These are phyloP conservation scores for Kryptopterus vitreolus DNA, from an alignment of 2,797 vertebrate genomes.

Conservation along the genomic window DNA sequence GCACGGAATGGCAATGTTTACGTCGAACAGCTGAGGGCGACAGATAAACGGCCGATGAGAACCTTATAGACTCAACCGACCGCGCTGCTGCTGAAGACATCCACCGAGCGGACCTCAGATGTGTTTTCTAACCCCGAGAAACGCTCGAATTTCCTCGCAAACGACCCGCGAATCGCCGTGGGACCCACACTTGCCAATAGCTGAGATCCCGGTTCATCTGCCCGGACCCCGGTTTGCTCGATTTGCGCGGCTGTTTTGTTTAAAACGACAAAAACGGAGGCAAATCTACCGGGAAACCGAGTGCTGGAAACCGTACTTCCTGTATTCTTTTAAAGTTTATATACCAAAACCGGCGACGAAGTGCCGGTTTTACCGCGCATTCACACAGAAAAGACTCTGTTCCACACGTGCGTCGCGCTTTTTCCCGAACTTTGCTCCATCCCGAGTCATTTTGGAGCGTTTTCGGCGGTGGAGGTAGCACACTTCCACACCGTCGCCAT, in stretches of 20 bases:
- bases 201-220: slow-evolving; percentile 35
- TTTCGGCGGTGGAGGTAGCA: slow-evolving; percentile 59
- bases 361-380: neutral
- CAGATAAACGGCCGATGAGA: slow-evolving; percentile 60
- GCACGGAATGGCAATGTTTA: slow-evolving; percentile 45
- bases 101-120: slow-evolving; percentile 50
- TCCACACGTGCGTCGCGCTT: slow-evolving; percentile 25
- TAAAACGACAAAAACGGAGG: slow-evolving; percentile 52
- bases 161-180: neutral
- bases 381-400: slow-evolving; percentile 50
- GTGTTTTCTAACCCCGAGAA: slow-evolving; percentile 61
- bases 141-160: slow-evolving; percentile 40
- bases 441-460: slow-evolving; percentile 18
- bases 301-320: slow-evolving; percentile 47
- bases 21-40: slow-evolving; percentile 52
- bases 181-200: slow-evolving; percentile 2
- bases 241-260: slow-evolving; percentile 20
- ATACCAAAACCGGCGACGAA: slow-evolving; percentile 31
- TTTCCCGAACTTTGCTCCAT: neutral
- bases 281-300: slow-evolving; percentile 41
- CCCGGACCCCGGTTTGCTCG: neutral
- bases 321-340: slow-evolving; percentile 57
- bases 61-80: slow-evolving; percentile 62
- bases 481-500: slow-evolving; percentile 58
- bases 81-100: slow-evolving; percentile 44